Conservation (phyloP, 2,113 vertebrate species). For the Parus major region DNA sequence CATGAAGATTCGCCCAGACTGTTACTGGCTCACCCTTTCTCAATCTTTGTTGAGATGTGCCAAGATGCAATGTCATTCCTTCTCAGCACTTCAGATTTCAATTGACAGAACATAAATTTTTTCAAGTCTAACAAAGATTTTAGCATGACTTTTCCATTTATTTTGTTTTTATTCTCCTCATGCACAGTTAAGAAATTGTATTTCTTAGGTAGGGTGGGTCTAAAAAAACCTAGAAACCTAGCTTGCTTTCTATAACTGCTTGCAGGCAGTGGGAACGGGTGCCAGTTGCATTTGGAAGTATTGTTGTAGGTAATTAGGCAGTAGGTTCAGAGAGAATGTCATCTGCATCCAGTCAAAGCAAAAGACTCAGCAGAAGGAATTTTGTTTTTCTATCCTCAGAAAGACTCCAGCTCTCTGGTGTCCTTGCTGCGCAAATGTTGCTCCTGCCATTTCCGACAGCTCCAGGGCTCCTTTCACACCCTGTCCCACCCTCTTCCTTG, state of each 20-base stretch:
- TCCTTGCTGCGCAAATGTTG: background rate
- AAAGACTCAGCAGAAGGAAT: background rate
- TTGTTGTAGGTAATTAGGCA: background rate
- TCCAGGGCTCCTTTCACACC: conserved; percentile 26
- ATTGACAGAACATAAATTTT: background rate
- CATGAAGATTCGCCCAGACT: background rate
- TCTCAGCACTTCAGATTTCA: background rate
- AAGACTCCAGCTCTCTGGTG: background rate
- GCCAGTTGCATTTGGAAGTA: conserved; percentile 26
- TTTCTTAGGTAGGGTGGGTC: background rate
- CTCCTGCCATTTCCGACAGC: background rate
- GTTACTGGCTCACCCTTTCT: background rate
- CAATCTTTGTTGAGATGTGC: background rate
- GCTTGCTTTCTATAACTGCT: background rate
- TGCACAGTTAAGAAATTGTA: background rate
- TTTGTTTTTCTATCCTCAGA: background rate
- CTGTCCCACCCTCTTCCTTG: background rate
- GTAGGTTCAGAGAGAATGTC: background rate
- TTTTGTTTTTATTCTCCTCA: background rate
- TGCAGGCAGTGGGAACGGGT: background rate
- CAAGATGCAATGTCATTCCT: background rate
- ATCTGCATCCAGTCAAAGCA: background rate
- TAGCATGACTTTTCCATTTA: background rate
- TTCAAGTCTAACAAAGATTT: background rate
- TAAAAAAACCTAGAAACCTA: background rate